Conservation (phyloP, 2,113 vertebrate genomes). For the Nicator chloris region DNA sequence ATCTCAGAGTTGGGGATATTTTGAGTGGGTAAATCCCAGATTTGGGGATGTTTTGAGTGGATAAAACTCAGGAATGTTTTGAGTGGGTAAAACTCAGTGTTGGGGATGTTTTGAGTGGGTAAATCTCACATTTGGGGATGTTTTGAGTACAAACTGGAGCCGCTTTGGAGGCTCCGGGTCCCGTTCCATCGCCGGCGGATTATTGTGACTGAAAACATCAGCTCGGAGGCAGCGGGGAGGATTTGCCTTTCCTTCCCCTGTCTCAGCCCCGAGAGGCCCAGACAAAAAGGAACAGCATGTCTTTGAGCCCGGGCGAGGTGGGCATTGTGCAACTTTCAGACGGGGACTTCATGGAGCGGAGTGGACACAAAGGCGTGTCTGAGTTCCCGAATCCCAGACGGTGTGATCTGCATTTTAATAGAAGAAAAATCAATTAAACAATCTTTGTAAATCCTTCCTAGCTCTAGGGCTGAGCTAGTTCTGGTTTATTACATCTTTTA, state of each 20-base stretch:
- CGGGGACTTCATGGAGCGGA: constrained; percentile 68
- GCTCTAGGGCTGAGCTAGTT: constrained; percentile 2
- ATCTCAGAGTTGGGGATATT: rapidly evolving
- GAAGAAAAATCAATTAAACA: constrained; percentile 78
- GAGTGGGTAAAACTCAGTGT: rapidly evolving
- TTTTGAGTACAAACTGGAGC: no score
- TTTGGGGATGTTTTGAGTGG: background rate
- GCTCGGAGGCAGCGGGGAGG: background rate
- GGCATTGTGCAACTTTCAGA: constrained; percentile 74
- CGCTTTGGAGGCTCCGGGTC: no score
- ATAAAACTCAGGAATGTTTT: rapidly evolving
- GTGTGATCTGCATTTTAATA: constrained; percentile 79
- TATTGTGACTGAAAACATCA: background rate
- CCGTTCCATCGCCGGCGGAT: rapidly evolving
- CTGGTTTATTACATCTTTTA: constrained; percentile 26
- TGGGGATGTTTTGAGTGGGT: background rate
- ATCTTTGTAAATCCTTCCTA: constrained; percentile 63
- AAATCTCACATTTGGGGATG: background rate
- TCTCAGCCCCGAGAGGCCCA: constrained; percentile 49
- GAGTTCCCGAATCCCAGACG: constrained; percentile 69
- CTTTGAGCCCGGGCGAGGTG: constrained; percentile 56
- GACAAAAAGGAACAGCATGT: constrained; percentile 73
- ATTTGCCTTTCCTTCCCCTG: constrained; percentile 22
- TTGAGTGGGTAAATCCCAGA: background rate
- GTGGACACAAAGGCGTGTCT: constrained; percentile 78